Evolutionary conservation across 2,797 vertebrate species (phyloP).

Genomic region (Pangasius sanitwongsei): DNA sequence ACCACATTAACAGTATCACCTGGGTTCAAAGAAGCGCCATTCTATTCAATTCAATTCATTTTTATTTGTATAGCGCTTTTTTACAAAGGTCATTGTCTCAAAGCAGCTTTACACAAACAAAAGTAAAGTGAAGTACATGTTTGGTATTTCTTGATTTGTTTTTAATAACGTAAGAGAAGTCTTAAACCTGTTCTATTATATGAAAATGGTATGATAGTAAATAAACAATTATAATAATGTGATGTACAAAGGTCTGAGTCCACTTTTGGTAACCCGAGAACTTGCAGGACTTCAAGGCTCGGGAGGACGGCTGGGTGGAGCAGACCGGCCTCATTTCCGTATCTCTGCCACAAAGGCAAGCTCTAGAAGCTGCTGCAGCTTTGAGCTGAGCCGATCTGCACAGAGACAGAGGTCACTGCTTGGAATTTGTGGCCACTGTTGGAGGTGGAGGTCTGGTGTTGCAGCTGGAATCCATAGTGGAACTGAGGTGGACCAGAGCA

Average conservation of each 20-base stretch:
- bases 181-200: neutral
- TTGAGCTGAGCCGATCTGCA: constrained; percentile 82
- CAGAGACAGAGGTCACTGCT: constrained; percentile 76
- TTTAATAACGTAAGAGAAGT: neutral
- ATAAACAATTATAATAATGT: neutral
- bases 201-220: neutral
- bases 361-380: constrained; percentile 89
- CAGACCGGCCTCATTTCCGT: constrained; percentile 76
- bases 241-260: neutral
- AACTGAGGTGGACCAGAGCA: constrained; percentile 89
- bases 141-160: neutral
- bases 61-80: no score
- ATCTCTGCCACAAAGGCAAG: constrained; percentile 82
- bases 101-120: no score
- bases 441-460: constrained; percentile 81
- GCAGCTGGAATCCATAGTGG: constrained; percentile 74
- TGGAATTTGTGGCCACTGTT: constrained; percentile 81
- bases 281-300: constrained; percentile 91
- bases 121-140: no score
- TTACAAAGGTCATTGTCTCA: no score
- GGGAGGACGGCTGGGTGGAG: constrained; percentile 67
- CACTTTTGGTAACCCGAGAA: constrained; percentile 75
- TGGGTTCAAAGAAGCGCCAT: neutral
- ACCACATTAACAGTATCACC: neutral
- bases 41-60: no score